Conservation (phyloP, 2,888 invertebrate genomes). For the Noctua janthina region DNA sequence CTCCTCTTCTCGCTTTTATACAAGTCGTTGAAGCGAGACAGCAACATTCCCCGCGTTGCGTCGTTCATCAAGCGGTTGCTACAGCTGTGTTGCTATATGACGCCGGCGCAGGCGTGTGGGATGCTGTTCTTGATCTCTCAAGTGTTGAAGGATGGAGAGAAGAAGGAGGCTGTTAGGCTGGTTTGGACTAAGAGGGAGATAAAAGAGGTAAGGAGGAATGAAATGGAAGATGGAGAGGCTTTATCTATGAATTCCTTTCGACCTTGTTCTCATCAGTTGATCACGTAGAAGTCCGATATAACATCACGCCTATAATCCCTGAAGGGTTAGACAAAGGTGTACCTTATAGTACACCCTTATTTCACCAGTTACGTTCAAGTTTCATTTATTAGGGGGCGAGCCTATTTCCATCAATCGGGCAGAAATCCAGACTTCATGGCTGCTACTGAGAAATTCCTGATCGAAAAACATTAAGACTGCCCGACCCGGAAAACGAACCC, state of each 20-base stretch:
- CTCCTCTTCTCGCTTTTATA: conserved; percentile 96
- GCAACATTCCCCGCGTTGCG: conserved; percentile 92
- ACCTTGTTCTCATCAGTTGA: not conserved
- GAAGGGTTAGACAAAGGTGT: no score
- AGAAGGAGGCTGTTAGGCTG: conserved; percentile 80
- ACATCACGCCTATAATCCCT: no score
- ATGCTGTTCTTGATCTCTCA: conserved; percentile 95
- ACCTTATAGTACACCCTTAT: no score
- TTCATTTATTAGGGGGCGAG: no score
- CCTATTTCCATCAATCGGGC: no score
- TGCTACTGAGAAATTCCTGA: no score
- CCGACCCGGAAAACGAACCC: no score
- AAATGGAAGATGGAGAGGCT: not conserved
- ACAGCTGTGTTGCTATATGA: conserved; percentile 92
- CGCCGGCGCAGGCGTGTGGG: conserved; percentile 95
- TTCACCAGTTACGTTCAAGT: no score
- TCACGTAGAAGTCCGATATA: not conserved
- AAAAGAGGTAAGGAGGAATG: conserved; percentile 74
- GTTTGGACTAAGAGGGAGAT: conserved; percentile 79
- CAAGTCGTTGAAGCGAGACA: conserved; percentile 95
- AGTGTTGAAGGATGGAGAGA: conserved; percentile 81
- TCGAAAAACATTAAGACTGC: no score
- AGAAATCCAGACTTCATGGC: no score
- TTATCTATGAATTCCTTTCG: not conserved
- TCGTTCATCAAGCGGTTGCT: conserved; percentile 94